Conservation (phyloP, 2,113 vertebrate genomes). For the Apteryx owenii region DNA sequence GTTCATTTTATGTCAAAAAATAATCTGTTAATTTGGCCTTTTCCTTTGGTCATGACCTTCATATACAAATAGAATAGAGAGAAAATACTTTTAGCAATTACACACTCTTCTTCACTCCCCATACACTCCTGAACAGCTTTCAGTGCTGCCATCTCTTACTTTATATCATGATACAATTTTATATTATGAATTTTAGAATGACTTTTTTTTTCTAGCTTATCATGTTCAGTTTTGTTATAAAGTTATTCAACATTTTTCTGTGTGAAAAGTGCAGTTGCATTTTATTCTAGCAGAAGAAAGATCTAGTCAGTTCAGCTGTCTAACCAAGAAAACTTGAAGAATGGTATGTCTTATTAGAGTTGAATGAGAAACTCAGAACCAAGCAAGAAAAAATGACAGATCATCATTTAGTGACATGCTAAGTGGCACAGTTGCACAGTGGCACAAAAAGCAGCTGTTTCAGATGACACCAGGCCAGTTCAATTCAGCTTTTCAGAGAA, state of each 20-base stretch:
- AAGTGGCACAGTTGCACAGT: neutral
- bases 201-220: neutral
- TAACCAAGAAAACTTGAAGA: neutral
- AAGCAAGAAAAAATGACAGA: neutral
- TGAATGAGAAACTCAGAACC: neutral
- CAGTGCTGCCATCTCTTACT: neutral
- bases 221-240: neutral
- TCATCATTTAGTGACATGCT: neutral
- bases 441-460: neutral
- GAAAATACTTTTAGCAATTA: neutral
- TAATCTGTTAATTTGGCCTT: neutral
- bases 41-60: neutral
- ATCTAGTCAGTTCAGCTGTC: neutral
- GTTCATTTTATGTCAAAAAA: neutral
- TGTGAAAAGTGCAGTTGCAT: neutral
- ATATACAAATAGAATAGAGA: neutral
- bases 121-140: fast-evolving
- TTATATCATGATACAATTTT: neutral
- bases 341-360: neutral
- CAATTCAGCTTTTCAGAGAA: neutral
- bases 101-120: neutral
- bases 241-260: neutral
- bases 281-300: neutral
- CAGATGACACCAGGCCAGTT: neutral
- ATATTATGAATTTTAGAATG: neutral